These are phyloP conservation scores for Autographa pulchrina DNA, from an alignment of 2,888 invertebrate genomes.

Conservation along the genomic window DNA sequence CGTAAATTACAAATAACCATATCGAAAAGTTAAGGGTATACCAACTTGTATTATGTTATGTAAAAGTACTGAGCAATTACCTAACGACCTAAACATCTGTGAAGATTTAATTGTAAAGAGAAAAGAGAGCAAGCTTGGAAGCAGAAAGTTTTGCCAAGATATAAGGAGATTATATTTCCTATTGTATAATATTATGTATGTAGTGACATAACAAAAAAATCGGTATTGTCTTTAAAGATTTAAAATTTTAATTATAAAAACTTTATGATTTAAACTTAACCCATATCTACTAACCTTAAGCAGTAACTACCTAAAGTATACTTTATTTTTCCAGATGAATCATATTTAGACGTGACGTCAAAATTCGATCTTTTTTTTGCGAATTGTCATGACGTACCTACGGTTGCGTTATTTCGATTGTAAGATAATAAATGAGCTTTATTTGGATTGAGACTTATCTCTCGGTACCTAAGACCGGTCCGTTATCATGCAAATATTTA, in stretches of 20 bases:
- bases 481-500: constrained; percentile 28
- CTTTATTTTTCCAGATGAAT: no score
- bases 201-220: no score
- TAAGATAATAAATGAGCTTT: neutral
- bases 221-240: no score
- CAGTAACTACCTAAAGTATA: no score
- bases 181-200: no score
- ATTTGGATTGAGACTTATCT: neutral
- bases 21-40: neutral
- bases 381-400: no score
- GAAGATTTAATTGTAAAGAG: neutral
- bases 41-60: neutral
- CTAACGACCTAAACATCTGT: neutral
- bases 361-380: no score
- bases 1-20: neutral
- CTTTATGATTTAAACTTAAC: no score
- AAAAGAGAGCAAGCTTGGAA: neutral
- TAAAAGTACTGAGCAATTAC: neutral
- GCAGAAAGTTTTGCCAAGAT: neutral
- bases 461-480: neutral
- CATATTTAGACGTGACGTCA: no score
- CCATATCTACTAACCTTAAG: no score
- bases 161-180: neutral
- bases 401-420: no score
- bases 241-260: no score